Conservation (phyloP, 2,113 vertebrate species). For the Zosterops lateralis region DNA sequence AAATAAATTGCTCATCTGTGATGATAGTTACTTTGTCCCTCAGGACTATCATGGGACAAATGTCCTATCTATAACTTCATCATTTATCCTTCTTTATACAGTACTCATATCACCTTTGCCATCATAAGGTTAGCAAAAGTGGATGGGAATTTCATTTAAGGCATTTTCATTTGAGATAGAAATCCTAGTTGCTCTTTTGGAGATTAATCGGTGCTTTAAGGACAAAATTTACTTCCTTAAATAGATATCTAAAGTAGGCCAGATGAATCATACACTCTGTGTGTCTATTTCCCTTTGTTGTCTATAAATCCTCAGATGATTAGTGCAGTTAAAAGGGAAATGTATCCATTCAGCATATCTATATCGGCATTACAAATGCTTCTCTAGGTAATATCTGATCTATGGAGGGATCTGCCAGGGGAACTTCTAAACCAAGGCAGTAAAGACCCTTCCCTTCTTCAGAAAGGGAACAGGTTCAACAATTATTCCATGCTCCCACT, state of each 20-base stretch:
- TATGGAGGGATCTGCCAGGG: fast-evolving
- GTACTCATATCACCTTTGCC: neutral
- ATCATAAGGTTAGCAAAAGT: neutral
- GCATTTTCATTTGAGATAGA: neutral
- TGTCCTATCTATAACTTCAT: neutral
- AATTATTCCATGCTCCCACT: neutral
- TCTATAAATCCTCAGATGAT: neutral
- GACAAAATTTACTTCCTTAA: slow-evolving; percentile 1
- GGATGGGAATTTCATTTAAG: neutral
- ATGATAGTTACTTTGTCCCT: neutral
- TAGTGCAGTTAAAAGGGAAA: neutral
- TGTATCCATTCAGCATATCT: neutral
- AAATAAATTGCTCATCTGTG: neutral
- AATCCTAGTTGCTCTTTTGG: neutral
- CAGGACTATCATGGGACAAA: neutral
- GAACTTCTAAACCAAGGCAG: neutral
- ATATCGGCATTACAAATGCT: neutral
- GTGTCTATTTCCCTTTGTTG: neutral
- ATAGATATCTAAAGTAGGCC: slow-evolving; percentile 10
- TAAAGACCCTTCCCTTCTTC: neutral
- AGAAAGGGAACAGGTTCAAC: neutral
- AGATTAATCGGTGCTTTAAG: neutral
- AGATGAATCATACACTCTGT: neutral
- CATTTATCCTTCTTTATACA: neutral
- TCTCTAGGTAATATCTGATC: neutral